Base-by-base conservation (phyloP, 2,888 invertebrate species). In the Drosophila eohydei region DNA sequence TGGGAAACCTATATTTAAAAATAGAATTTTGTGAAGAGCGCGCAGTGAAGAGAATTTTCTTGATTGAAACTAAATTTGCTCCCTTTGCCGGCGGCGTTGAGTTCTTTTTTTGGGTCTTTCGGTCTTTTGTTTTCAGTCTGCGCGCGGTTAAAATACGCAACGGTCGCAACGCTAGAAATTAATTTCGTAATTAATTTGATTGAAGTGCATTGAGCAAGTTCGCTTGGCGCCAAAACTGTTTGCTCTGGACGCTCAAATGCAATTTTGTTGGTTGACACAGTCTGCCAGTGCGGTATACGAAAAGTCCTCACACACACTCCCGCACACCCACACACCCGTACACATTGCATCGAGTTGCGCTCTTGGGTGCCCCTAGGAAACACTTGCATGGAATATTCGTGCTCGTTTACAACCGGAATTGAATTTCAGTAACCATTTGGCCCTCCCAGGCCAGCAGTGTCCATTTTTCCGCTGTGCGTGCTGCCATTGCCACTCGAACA, bases 191-290 rank as follows among this genome's bases (percentile, higher is more conserved):
- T 69, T 76, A 67, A 70, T 52, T 68, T 55, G 46, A 59, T 62
- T 59, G 43, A 63, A 56, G 46, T 44, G 46, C 73, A 50, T 67
- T 56, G 64, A 51, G 62, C 59, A 70, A 74, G 59, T 48, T 81
- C 62, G 59, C 51, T 89, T 84, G 74, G 86, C 84, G 89, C 88
- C 80, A 85, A 85, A 71, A 56, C 41, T 71, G 55, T 51, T 63
- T 68, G 63, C 50, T 14, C 30, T 12, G 41, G 21, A 36, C 50
- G 34, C 68, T 57, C 78, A 82, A 92, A 91, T 91, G 91, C 91
- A 92, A 80, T 91, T 88, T 76, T 91, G 91, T 69, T 91, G 92
- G 92, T 78, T 91, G 81, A 74, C 91, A 79, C 78, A 85, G 67
- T 78, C 81, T 64, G 88, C 80, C 72, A 74, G 78, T 78, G 74